These are phyloP conservation scores for Vandiemenella viatica DNA, from an alignment of 2,888 invertebrate species.

Conservation along the genomic window DNA sequence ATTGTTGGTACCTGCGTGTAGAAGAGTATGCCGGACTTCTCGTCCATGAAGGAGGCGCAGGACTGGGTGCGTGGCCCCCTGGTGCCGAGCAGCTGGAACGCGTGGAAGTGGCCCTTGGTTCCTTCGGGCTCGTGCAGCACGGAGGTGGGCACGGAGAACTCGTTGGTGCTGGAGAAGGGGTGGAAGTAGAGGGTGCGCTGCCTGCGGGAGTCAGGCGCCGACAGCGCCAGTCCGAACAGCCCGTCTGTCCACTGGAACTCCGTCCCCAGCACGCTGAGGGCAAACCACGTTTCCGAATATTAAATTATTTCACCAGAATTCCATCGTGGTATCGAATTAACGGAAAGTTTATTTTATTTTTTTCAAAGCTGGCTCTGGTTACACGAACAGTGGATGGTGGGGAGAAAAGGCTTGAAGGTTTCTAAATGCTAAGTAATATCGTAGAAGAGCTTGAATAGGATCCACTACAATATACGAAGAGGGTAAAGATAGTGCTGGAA, in stretches of 20 bases:
- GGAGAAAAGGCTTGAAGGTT: no score
- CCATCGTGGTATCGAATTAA: no score
- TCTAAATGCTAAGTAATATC: no score
- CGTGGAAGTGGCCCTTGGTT: slow-evolving; percentile 37
- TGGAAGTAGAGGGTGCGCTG: slow-evolving; percentile 64
- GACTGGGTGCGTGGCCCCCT: slow-evolving; percentile 59
- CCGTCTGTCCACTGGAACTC: slow-evolving; percentile 60
- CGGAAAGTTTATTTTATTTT: no score
- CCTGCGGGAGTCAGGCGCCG: slow-evolving; percentile 45
- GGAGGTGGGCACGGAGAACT: slow-evolving; percentile 54
- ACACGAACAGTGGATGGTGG: no score
- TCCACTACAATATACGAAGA: no score
- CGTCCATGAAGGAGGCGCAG: slow-evolving; percentile 54
- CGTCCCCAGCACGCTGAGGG: background rate
- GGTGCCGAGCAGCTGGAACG: slow-evolving; percentile 50
- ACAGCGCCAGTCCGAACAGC: slow-evolving; percentile 55
- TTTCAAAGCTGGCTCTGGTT: no score
- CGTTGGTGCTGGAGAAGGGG: slow-evolving; percentile 58
- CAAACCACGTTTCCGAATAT: no score
- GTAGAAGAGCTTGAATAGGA: no score
- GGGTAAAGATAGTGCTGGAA: no score
- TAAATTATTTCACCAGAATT: no score
- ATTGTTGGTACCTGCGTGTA: slow-evolving; percentile 51
- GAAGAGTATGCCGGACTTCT: slow-evolving; percentile 53
- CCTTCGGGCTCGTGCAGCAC: slow-evolving; percentile 47